Evolutionary conservation across 2,888 invertebrate species (phyloP).

Genomic region (Caenorhabditis sp.): DNA sequence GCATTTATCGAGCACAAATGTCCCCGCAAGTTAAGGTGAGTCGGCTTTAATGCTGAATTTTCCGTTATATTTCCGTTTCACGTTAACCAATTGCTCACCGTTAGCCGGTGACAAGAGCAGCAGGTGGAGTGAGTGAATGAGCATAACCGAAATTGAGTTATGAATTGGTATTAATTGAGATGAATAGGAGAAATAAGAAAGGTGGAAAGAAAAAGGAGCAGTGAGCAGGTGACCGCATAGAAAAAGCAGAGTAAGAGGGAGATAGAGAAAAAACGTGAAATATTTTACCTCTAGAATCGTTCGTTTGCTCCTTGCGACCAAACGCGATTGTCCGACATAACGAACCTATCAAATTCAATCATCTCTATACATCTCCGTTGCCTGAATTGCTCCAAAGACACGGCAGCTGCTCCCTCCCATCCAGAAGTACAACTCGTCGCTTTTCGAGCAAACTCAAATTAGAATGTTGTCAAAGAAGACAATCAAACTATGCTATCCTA

Average conservation of each 20-base stretch:
- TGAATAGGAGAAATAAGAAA: not conserved
- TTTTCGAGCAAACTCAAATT: conserved; percentile 19
- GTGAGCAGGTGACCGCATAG: no score
- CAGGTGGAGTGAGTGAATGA: conserved; percentile 6
- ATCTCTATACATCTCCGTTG: conserved; percentile 38
- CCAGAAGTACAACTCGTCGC: not conserved
- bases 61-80: conserved; percentile 21
- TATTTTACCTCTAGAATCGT: conserved; percentile 10
- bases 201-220: no score
- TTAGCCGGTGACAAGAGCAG: not conserved
- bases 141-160: conserved; percentile 11
- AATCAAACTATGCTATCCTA: conserved; percentile 38
- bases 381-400: conserved; percentile 38
- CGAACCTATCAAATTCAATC: conserved; percentile 65
- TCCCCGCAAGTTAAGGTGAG: conserved; percentile 43
- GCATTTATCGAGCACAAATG: conserved; percentile 17
- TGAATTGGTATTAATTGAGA: conserved; percentile 25
- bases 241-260: no score
- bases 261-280: not conserved
- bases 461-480: conserved; percentile 43
- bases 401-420: conserved; percentile 53
- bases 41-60: not conserved
- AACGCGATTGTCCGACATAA: conserved; percentile 23
- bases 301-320: not conserved
- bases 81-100: not conserved